These are phyloP conservation scores for Thamnophis elegans DNA, from an alignment of 2,797 vertebrate species.

Conservation along the genomic window DNA sequence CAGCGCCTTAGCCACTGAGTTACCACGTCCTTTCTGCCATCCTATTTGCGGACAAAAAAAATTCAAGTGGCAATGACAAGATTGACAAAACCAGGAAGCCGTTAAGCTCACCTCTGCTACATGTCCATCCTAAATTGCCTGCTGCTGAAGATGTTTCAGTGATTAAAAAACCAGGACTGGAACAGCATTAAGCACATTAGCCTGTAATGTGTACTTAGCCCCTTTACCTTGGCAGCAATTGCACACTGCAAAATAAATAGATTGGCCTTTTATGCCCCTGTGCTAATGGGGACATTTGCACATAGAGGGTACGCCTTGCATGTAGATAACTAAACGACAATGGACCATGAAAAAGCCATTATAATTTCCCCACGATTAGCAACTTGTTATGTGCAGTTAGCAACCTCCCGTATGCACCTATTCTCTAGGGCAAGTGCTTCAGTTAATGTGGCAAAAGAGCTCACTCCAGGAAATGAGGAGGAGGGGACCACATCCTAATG, in stretches of 20 bases:
- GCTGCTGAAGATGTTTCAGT: background rate
- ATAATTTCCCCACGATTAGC: constrained; percentile 33
- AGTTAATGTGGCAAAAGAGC: constrained; percentile 30
- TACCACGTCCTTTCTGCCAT: no score
- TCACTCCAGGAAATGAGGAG: background rate
- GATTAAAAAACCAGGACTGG: background rate
- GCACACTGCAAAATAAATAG: background rate
- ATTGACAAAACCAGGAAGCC: background rate
- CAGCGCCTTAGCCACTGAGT: no score
- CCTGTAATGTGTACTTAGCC: background rate
- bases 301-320: constrained; percentile 30
- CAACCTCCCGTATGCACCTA: constrained; percentile 2
- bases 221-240: background rate
- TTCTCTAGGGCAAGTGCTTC: constrained; percentile 40
- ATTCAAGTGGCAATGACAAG: background rate
- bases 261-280: background rate
- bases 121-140: background rate
- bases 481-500: constrained; percentile 19
- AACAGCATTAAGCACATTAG: background rate
- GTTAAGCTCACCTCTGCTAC: background rate
- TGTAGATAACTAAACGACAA: constrained; percentile 36
- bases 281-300: constrained; percentile 7
- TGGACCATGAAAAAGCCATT: constrained; percentile 33
- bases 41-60: background rate
- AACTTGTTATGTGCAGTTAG: constrained; percentile 17